phyloP scores from a whole-genome alignment of 1,140 invertebrate species.

The Globodera ellingtonae region DNA sequence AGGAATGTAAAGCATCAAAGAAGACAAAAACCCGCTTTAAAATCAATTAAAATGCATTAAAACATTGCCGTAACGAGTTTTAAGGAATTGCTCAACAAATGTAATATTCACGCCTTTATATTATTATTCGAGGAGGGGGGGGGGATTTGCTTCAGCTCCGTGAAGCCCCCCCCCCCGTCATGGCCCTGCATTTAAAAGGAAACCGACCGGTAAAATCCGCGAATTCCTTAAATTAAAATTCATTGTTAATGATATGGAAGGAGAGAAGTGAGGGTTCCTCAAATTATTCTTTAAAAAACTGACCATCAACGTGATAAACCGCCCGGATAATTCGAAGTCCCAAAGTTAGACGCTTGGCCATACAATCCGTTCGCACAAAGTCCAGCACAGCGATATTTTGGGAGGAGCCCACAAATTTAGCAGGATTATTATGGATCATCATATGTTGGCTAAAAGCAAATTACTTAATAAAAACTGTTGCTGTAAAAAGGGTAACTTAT shows the following conservation, averaged over 20 bases:
- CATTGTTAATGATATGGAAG: too few species aligned
- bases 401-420: slow-evolving; percentile 33
- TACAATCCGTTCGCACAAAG: slow-evolving; percentile 9
- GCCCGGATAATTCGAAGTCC: slow-evolving; percentile 53
- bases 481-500: slow-evolving; percentile 16
- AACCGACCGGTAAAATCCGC: slow-evolving; percentile 47
- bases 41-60: neutral
- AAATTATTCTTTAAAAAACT: slow-evolving; percentile 2
- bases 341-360: slow-evolving; percentile 11
- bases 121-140: too few species aligned
- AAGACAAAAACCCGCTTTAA: slow-evolving; percentile 60
- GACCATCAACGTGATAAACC: slow-evolving; percentile 52
- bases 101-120: too few species aligned
- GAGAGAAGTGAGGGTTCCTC: too few species aligned
- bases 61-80: too few species aligned
- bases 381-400: slow-evolving; percentile 45
- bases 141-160: too few species aligned
- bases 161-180: too few species aligned
- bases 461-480: slow-evolving; percentile 68
- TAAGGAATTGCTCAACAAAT: too few species aligned
- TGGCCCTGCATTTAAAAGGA: too few species aligned
- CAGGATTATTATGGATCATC: slow-evolving; percentile 56
- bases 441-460: slow-evolving; percentile 68
- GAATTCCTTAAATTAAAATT: too few species aligned
- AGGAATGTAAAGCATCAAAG: slow-evolving; percentile 62